A percentile compares a stretch with the other conserved stretches of the same genome.
Conservation (phyloP, 2,888 invertebrate genomes). For the Drosophila buzzatii region DNA sequence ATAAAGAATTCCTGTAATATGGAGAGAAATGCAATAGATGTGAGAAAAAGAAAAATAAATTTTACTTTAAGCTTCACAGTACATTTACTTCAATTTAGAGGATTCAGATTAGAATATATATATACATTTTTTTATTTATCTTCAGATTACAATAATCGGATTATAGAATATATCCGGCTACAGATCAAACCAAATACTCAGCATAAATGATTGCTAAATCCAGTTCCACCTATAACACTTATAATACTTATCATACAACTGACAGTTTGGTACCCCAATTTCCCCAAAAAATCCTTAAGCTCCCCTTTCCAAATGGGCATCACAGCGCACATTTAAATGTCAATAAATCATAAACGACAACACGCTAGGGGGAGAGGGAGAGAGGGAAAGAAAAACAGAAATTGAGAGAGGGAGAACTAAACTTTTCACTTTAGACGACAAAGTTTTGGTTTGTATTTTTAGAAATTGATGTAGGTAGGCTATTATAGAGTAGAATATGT, state of each 20-base stretch:
- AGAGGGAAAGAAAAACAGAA: neutral
- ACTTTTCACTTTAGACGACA: constrained; percentile 45
- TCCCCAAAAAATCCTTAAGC: neutral
- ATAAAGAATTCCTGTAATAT: too few species aligned
- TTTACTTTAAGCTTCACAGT: too few species aligned
- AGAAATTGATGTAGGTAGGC: constrained; percentile 38
- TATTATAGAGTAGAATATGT: neutral
- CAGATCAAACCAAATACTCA: too few species aligned
- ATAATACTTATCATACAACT: neutral
- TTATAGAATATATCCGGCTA: neutral
- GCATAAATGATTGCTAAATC: neutral
- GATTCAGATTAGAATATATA: too few species aligned
- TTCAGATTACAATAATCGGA: neutral
- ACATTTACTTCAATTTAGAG: too few species aligned
- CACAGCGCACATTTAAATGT: constrained; percentile 62
- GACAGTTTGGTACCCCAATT: neutral
- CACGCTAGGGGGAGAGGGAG: neutral
- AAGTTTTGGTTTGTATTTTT: constrained; percentile 47
- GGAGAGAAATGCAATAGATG: too few species aligned
- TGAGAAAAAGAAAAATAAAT: too few species aligned
- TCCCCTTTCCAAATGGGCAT: constrained; percentile 3
- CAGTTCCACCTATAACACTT: too few species aligned
- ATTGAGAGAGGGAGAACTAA: neutral
- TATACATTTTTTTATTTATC: too few species aligned
- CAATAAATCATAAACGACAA: constrained; percentile 72